These are phyloP conservation scores for Reticulitermes speratus DNA, from an alignment of 1,140 invertebrate species.

Conservation along the genomic window DNA sequence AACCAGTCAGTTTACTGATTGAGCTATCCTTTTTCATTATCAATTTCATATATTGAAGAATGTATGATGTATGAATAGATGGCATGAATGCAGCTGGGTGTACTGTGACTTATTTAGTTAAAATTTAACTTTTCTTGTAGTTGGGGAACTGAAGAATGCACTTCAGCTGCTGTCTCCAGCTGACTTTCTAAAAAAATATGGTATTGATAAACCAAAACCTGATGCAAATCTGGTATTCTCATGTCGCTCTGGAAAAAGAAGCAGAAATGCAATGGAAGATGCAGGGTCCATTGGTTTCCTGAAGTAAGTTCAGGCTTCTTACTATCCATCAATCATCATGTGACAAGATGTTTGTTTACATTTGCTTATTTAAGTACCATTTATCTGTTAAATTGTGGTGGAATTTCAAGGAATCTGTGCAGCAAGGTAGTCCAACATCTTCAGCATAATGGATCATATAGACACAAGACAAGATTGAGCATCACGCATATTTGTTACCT, in stretches of 20 bases:
- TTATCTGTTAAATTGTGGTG: too few relatives aligned
- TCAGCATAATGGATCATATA: too few relatives aligned
- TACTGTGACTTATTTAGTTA: too few relatives aligned
- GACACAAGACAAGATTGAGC: too few relatives aligned
- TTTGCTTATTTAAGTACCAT: too few relatives aligned
- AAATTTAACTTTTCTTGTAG: not conserved
- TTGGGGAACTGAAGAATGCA: constrained; percentile 6
- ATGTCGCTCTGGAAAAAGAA: not conserved
- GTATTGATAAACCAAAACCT: not conserved
- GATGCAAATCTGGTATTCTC: constrained; percentile 19
- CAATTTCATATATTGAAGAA: not conserved
- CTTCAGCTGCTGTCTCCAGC: not conserved
- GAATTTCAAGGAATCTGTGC: too few relatives aligned
- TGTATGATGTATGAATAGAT: not conserved
- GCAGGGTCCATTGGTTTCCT: not conserved
- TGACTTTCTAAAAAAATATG: not conserved
- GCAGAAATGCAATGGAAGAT: not conserved
- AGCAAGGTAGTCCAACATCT: too few relatives aligned
- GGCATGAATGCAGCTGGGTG: not conserved
- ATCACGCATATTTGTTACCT: too few relatives aligned
- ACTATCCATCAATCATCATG: not conserved
- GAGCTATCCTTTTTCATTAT: too few relatives aligned
- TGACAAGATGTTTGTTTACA: too few relatives aligned
- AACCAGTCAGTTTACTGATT: too few relatives aligned
- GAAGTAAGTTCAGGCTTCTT: not conserved